A percentile compares a stretch with the other conserved stretches of the same genome.
Conservation (phyloP, 2,888 invertebrate species). For the Zygaena filipendulae region DNA sequence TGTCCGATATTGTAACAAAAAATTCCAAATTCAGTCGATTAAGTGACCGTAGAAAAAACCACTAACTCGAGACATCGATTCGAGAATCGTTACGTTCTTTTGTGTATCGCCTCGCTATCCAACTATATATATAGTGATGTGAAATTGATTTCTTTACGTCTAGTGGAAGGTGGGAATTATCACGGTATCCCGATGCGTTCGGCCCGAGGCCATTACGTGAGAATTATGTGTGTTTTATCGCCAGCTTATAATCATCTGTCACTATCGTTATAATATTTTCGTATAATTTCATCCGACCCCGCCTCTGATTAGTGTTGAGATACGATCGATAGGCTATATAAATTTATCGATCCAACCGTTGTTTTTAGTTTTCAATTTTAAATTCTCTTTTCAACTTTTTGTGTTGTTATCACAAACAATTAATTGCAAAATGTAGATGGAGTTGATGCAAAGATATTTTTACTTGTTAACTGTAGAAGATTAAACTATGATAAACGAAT, state of each 20-base stretch:
- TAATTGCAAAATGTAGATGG: too few species aligned
- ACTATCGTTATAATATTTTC: conserved; percentile 67
- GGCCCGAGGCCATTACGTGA: conserved; percentile 43
- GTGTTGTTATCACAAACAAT: too few species aligned
- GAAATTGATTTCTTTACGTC: conserved; percentile 43
- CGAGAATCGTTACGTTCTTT: too few species aligned
- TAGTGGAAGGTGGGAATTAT: conserved; percentile 38
- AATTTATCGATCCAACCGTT: conserved; percentile 18
- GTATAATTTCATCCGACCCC: conserved; percentile 59
- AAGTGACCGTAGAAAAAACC: too few species aligned
- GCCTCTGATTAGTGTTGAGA: conserved; percentile 35
- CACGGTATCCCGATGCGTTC: conserved; percentile 29
- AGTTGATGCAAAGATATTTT: too few species aligned
- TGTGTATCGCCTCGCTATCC: too few species aligned
- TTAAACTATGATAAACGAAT: too few species aligned
- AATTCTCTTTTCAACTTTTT: too few species aligned
- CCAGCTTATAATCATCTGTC: conserved; percentile 68
- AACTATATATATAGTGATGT: conserved; percentile 49
- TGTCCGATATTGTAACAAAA: too few species aligned
- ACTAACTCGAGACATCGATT: too few species aligned
- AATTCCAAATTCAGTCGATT: too few species aligned
- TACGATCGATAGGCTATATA: conserved; percentile 10
- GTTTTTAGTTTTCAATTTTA: conserved; percentile 4
- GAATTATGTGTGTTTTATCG: conserved; percentile 69
- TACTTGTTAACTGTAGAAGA: too few species aligned